Conservation (phyloP, 2,888 invertebrate genomes). For the Zootermopsis nevadensis region DNA sequence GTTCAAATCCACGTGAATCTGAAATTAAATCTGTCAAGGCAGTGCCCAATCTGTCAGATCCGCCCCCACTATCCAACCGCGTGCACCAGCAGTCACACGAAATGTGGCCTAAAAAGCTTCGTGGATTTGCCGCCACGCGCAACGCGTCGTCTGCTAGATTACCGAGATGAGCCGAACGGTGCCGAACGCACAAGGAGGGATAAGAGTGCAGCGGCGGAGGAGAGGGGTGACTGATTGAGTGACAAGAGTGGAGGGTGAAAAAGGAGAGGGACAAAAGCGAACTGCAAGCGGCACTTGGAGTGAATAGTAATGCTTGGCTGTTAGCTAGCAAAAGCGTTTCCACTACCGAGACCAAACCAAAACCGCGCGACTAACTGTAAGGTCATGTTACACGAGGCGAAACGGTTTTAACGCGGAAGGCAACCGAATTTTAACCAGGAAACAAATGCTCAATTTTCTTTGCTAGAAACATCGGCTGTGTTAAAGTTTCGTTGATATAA, state of each 20-base stretch:
- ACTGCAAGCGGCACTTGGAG: constrained; percentile 21
- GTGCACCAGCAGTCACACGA: constrained; percentile 15
- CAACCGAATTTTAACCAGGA: no score
- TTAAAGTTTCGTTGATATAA: no score
- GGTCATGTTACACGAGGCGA: constrained; percentile 13
- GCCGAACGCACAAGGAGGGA: not conserved
- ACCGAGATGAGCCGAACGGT: not conserved
- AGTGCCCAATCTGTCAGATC: not conserved
- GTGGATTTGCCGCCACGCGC: constrained; percentile 10
- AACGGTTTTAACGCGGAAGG: not conserved
- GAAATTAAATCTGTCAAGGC: not conserved
- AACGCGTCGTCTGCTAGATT: constrained; percentile 15
- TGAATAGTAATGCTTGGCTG: constrained; percentile 16
- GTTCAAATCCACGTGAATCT: not conserved
- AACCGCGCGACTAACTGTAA: not conserved
- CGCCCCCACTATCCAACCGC: constrained; percentile 15
- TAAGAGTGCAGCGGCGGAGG: not conserved
- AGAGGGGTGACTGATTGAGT: constrained; percentile 11
- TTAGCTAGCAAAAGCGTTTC: constrained; percentile 16
- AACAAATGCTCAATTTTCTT: no score
- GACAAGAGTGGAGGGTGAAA: constrained; percentile 25
- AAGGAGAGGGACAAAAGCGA: constrained; percentile 11
- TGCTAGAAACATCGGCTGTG: no score
- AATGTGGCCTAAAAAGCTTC: constrained; percentile 11
- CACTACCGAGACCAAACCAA: constrained; percentile 16